Percentiles rank a stretch among this genome's conserved stretches.
Evolutionary conservation across 2,888 invertebrate species (phyloP).

Genomic region (Hydraecia micacea): DNA sequence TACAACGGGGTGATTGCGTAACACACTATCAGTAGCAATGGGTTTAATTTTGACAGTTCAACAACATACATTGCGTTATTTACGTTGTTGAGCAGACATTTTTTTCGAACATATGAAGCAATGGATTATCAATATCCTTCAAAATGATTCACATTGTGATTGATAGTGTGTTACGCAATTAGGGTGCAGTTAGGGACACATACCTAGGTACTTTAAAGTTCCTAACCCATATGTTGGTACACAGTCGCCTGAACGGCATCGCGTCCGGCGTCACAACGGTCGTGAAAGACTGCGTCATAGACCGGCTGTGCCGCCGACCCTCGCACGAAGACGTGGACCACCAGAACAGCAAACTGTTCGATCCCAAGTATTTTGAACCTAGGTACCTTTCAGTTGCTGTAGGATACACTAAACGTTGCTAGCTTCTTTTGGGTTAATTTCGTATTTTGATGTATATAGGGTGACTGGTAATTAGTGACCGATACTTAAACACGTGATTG

Average conservation of each 20-base stretch:
- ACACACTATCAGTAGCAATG: no score
- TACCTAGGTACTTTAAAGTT: background rate
- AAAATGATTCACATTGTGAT: background rate
- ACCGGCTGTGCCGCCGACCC: constrained; percentile 89
- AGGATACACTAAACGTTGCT: constrained; percentile 71
- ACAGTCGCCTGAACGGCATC: constrained; percentile 93
- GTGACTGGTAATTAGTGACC: no score
- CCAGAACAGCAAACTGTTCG: constrained; percentile 88
- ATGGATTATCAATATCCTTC: background rate
- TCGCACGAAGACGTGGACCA: constrained; percentile 83
- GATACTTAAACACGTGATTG: no score
- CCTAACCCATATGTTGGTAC: constrained; percentile 34
- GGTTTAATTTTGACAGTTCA: no score
- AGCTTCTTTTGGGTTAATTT: constrained; percentile 67
- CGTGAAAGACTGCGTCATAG: constrained; percentile 92
- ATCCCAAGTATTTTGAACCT: constrained; percentile 92
- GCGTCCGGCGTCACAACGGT: constrained; percentile 93
- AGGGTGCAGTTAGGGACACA: background rate
- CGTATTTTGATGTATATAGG: constrained; percentile 59
- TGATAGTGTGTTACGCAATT: background rate
- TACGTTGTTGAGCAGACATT: no score
- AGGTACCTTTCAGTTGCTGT: constrained; percentile 90
- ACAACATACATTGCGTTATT: no score
- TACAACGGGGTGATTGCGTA: no score
- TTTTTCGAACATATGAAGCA: no score